Percentiles rank a stretch among this genome's conserved stretches.
phyloP scores from a whole-genome alignment of 2,888 invertebrate genomes.

The Caenorhabditis sulstoni region DNA sequence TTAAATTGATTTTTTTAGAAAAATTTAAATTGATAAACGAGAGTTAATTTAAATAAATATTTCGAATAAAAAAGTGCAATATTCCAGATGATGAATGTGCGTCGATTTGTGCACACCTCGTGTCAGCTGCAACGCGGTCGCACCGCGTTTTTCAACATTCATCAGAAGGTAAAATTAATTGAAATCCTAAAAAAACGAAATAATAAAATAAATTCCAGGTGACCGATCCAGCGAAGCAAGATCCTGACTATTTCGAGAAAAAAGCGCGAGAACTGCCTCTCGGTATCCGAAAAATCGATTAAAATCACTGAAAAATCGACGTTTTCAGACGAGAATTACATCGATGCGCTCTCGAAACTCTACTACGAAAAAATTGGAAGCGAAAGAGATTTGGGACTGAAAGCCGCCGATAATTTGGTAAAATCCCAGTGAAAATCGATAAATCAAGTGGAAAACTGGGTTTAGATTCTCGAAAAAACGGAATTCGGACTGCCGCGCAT shows the following conservation, averaged over 20 bases:
- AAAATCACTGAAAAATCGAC: no score
- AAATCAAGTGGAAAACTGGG: conserved; percentile 22
- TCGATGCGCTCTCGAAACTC: conserved; percentile 74
- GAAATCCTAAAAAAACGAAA: background rate
- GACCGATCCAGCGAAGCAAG: conserved; percentile 76
- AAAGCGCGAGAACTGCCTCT: conserved; percentile 74
- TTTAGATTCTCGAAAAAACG: conserved; percentile 67
- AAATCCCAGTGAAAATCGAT: conserved; percentile 1
- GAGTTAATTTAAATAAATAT: background rate
- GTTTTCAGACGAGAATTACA: conserved; percentile 77
- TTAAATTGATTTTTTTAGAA: no score
- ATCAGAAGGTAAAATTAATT: conserved; percentile 69
- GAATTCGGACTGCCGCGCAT: conserved; percentile 76
- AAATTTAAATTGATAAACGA: no score
- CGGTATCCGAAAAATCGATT: conserved; percentile 53
- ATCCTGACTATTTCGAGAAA: conserved; percentile 79
- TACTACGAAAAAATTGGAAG: conserved; percentile 78
- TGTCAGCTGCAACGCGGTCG: conserved; percentile 54
- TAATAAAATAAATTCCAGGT: no score
- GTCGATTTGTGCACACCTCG: conserved; percentile 51
- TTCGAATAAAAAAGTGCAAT: background rate
- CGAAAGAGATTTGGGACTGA: conserved; percentile 77
- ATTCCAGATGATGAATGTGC: conserved; percentile 45
- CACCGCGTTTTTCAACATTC: conserved; percentile 73
- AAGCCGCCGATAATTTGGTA: conserved; percentile 75